Base-by-base conservation (phyloP, 2,888 invertebrate species). In the Apeira syringaria region DNA sequence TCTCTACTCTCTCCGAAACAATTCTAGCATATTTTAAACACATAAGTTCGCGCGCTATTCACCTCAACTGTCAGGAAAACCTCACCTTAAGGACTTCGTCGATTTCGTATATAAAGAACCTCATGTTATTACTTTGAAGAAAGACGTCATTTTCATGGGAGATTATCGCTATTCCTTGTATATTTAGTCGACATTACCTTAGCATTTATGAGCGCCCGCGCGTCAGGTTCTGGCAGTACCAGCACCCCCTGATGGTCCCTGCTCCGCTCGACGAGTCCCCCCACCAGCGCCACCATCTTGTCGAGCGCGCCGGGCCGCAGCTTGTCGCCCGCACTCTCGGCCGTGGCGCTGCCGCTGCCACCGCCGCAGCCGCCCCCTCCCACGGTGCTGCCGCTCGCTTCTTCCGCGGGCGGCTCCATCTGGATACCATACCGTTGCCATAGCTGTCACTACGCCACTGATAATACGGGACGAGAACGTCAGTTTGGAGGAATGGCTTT, bases 251-350 rank as follows among this genome's bases (percentile, higher is more conserved):
- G 94, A 3, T 94, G 90, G 53, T 95, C 96, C 1, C 98, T 90
- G 24, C 97, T 97, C 53, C 96, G 94, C 78, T 98, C 98, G 22
- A 97, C 97, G 8, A 98, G 90, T 1, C 95, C 94, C 0, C 97
- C 96, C 17, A 98, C 95, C 6, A 98, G 84, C 6, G 97, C 96
- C 55, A 98, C 96, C 98, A 98, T 98, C 87, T 98, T 98, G 80
- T 98, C 98, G 7, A 98, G 84, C 0, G 98, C 97, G 0, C 96
- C 96, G 0, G 98, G 97, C 49, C 97, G 93, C 56, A 96, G 93
- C 75, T 97, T 97, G 64, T 93, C 93, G 0, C 85, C 84, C 1
- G 72, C 79, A 24, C 64, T 66, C 47, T 80, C 84, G 0, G 68
- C 53, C 39, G 66, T 66, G 0, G 69, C 75, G 45, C 74, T 68